Base-by-base conservation (phyloP, 2,888 invertebrate genomes). In the Papilio protenor region DNA sequence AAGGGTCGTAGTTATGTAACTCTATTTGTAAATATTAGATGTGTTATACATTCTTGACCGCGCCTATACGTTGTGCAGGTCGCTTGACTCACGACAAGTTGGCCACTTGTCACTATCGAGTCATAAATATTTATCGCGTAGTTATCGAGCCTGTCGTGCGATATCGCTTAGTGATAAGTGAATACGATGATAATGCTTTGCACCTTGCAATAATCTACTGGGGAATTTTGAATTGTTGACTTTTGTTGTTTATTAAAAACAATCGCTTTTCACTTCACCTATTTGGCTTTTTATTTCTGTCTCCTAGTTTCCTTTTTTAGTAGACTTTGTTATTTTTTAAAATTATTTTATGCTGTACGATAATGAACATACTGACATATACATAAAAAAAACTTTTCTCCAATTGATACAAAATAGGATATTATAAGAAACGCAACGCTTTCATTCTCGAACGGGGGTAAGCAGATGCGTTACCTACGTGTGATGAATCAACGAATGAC, bases 141-240 rank as follows among this genome's bases (percentile, higher is more conserved):
- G 23, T 75, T 78, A 78, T 75, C 75, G 23, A 18, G 57, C 57
- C 57, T 45, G 66, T 49, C 47, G 55, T 57, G 40, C 70, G 74
- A 77, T 77, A 74, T 40, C 40, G 72, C 66, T n/a, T 40, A 5
- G 49, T 47, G 78, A 78, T 78, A 78, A 64, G 70, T 72, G 21
- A 64, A 61, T 74, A 74, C 14, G 45, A n/a, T 40, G 64, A 59
- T 72, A 72, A 61, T 61, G 33, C 23, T 76, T 27, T 61, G 27
- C 33, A 10, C 33, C 66, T 40, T 33, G 40, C n/a, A 66, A 64
- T 64, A 66, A 66, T 66, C 40, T n/a, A 40, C 18, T 14, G 33
- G 0, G n/a, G 18, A 10, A 66, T 66, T n/a, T 66, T 5, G n/a
- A 66, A n/a, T 33, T 2, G 33, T 64, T 61, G 27, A 18, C 33